Evolutionary conservation across 2,113 vertebrate species (phyloP).

Genomic region (Synodontis membranacea): DNA sequence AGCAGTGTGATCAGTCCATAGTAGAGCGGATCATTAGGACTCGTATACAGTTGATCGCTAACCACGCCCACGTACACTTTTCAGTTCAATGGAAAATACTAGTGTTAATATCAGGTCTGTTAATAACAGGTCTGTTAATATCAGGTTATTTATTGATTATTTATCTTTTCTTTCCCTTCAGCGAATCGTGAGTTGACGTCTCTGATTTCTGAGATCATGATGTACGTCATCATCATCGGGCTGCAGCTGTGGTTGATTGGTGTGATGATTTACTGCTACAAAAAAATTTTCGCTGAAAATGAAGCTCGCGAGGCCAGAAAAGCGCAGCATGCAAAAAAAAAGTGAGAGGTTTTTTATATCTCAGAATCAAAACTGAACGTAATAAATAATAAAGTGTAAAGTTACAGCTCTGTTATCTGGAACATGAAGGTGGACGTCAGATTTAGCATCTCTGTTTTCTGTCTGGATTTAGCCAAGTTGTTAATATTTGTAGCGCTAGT

Average conservation of each 20-base stretch:
- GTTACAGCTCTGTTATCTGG: background rate
- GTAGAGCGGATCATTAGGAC: no score
- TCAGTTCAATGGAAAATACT: no score
- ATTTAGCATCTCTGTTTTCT: background rate
- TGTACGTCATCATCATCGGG: conserved; percentile 84
- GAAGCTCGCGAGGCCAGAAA: conserved; percentile 69
- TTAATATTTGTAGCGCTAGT: background rate
- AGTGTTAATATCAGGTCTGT: no score
- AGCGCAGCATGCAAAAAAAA: conserved; percentile 65
- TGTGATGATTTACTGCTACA: conserved; percentile 86
- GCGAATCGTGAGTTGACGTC: conserved; percentile 80
- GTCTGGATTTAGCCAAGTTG: background rate
- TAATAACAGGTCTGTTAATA: no score
- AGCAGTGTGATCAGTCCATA: no score
- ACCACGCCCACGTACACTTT: no score
- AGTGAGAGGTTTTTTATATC: conserved; percentile 68
- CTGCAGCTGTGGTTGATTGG: conserved; percentile 86
- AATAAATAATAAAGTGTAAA: background rate
- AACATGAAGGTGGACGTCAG: background rate
- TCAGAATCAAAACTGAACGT: background rate
- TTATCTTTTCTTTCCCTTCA: conserved; percentile 48
- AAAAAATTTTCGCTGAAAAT: conserved; percentile 79
- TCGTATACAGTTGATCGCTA: no score
- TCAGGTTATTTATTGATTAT: background rate
- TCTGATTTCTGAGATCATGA: conserved; percentile 85